Evolutionary conservation across 2,797 vertebrate species (phyloP), one percentile per base, ranked within the genome.

Genomic region (Chrysocyon brachyurus): DNA sequence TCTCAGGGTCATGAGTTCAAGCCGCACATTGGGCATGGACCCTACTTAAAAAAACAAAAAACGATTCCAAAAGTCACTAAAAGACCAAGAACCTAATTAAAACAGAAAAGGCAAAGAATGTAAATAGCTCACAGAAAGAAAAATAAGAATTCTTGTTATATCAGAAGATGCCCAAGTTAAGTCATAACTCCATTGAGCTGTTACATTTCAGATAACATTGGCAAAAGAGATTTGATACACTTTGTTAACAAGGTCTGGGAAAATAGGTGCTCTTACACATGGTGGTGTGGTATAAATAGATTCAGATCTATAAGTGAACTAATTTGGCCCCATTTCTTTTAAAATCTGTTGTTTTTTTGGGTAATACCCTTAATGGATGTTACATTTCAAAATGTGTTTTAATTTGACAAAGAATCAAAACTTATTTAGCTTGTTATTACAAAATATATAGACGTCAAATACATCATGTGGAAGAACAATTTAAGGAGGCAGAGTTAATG

Each of bases 351-450:
- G 8, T 40, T 66, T 17, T 93, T 64, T 59, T 75, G 33, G 36
- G 26, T 91, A 59, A 91, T 90, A 57, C 33, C 26, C 6, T 28
- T 90, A 79, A 56, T 85, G 12, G 49, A 64, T 64, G 22, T 77
- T 91, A 73, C 28, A 85, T 89, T 61, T 94, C 3, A 66, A 73
- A 94, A 84, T 78, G 36, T 31, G 26, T 79, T 89, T 56, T 90
- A 96, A 94, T 94, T 57, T 73, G n/a, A 85, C 57, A 81, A 81
- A 66, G 36, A 87, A 64, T 90, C 81, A 93, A 93, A 92, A 79
- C 40, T 73, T 46, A 73, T 15, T 93, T 93, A 72, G 28, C 52
- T 88, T 66, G 3, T 81, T 92, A 72, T 57, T 73, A 90, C 28
- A 83, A 31, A 83, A 87, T 73, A 31, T 36, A 63, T 56, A 36